phyloP scores from a whole-genome alignment of 2,888 invertebrate species.

The Tenthredo livida region DNA sequence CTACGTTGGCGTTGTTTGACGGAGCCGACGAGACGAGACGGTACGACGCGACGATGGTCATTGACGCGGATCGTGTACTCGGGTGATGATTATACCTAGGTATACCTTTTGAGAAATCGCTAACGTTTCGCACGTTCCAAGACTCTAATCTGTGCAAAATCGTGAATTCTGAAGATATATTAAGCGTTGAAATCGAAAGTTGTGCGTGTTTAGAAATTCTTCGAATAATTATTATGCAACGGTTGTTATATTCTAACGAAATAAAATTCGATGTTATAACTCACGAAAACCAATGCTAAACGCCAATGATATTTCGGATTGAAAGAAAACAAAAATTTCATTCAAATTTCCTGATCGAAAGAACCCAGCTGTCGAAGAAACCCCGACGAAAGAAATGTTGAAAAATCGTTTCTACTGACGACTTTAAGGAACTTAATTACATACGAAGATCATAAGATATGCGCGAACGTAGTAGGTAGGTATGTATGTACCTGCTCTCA shows the following conservation, averaged over 20 bases:
- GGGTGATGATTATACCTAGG: neutral
- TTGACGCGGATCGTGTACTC: slow-evolving; percentile 25
- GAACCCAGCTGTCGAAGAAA: neutral
- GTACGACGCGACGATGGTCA: slow-evolving; percentile 25
- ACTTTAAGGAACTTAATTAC: slow-evolving; percentile 39
- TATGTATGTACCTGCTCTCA: slow-evolving; percentile 30
- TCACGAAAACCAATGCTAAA: neutral
- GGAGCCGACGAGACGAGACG: slow-evolving; percentile 6
- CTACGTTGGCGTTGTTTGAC: slow-evolving; percentile 36
- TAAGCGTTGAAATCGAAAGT: slow-evolving; percentile 27
- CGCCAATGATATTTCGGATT: neutral
- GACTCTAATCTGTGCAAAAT: neutral
- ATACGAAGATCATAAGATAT: slow-evolving; percentile 42
- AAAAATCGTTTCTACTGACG: neutral
- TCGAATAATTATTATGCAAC: neutral
- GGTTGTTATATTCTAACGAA: neutral
- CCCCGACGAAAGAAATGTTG: neutral
- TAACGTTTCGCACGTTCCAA: slow-evolving; percentile 15
- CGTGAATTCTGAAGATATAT: slow-evolving; percentile 1
- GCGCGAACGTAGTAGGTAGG: neutral
- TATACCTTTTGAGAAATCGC: slow-evolving; percentile 22
- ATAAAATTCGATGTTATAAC: neutral
- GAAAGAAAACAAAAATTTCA: neutral
- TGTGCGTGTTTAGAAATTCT: slow-evolving; percentile 25
- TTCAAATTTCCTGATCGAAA: neutral